Percentiles rank a stretch among this genome's conserved stretches.
Evolutionary conservation across 1,140 invertebrate species (phyloP).

Genomic region (Bombyx mandarina): DNA sequence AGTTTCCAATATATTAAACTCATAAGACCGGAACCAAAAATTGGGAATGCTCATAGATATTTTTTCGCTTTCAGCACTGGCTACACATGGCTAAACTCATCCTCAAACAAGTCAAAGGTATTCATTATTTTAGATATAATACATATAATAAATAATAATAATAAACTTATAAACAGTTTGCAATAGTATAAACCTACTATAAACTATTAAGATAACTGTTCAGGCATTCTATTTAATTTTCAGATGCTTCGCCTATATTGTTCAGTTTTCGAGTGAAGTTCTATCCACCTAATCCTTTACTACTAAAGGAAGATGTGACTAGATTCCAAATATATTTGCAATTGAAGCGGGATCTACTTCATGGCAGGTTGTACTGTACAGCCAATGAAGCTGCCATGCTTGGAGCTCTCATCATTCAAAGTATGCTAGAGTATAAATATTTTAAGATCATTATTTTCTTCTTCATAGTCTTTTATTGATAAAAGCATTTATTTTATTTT

Average conservation of each 20-base stretch:
- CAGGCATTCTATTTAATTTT: slow-evolving; percentile 12
- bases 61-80: slow-evolving; percentile 87
- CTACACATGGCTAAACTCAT: slow-evolving; percentile 94
- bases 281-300: slow-evolving; percentile 90
- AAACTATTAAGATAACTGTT: not conserved
- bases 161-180: not conserved
- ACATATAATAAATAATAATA: not conserved
- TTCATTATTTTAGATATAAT: slow-evolving; percentile 9
- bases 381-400: slow-evolving; percentile 89
- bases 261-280: slow-evolving; percentile 96
- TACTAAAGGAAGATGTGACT: slow-evolving; percentile 89
- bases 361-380: slow-evolving; percentile 94
- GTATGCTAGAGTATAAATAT: slow-evolving; percentile 68
- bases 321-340: slow-evolving; percentile 95
- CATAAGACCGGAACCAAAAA: no score
- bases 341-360: slow-evolving; percentile 92
- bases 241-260: slow-evolving; percentile 88
- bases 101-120: slow-evolving; percentile 95
- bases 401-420: slow-evolving; percentile 94
- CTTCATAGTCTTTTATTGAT: no score
- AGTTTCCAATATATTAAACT: slow-evolving; percentile 25
- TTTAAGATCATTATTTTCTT: not conserved
- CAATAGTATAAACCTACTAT: not conserved
- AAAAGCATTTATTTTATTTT: no score
- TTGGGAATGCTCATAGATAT: not conserved